phyloP scores from a whole-genome alignment of 1,140 invertebrate species.

The Camponotus vicinus region DNA sequence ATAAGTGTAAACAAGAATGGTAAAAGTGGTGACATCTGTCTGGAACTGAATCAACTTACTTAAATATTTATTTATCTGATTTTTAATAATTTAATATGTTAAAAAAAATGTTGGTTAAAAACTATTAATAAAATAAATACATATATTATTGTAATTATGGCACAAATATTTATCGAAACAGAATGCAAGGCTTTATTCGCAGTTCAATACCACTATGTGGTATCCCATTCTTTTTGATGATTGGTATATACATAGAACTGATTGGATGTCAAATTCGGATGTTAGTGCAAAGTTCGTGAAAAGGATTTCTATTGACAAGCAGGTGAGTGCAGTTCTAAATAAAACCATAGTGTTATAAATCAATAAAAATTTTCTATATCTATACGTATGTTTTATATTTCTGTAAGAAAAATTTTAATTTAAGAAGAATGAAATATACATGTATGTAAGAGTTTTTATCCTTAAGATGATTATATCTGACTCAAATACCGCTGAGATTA shows the following conservation, averaged over 20 bases:
- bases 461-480: neutral
- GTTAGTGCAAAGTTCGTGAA: neutral
- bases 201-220: neutral
- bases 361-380: neutral
- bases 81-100: neutral
- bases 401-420: neutral
- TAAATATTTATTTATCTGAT: neutral
- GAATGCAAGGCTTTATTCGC: neutral
- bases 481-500: neutral
- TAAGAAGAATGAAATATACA: neutral
- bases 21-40: constrained; percentile 38
- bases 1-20: neutral
- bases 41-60: neutral
- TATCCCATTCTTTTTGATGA: constrained; percentile 15
- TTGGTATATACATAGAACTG: neutral
- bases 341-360: neutral
- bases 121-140: neutral
- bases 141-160: neutral
- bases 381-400: neutral
- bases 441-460: neutral
- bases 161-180: neutral
- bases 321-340: neutral
- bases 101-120: neutral
- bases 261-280: neutral
- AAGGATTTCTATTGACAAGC: neutral